These are phyloP conservation scores for Catamblyrhynchus diadema DNA, from an alignment of 2,797 vertebrate genomes.

Conservation along the genomic window DNA sequence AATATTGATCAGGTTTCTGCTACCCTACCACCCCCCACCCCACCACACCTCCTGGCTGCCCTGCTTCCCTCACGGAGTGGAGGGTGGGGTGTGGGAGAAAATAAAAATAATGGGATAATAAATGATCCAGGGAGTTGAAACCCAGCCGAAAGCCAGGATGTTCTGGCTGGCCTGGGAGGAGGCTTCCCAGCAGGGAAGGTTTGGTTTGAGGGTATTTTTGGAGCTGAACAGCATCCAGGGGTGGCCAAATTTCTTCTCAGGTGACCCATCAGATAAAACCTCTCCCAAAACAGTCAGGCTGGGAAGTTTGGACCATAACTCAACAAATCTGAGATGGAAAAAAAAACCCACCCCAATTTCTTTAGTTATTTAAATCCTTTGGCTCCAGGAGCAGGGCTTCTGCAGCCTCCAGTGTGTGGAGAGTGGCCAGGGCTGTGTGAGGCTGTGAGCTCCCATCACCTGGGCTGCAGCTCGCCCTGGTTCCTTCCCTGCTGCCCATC, in stretches of 20 bases:
- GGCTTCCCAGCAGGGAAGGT: neutral
- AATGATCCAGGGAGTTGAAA: neutral
- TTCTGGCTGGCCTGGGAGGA: neutral
- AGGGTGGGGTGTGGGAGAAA: neutral
- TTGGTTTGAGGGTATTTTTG: neutral
- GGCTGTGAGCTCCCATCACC: neutral
- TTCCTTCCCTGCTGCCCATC: neutral
- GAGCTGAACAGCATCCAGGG: neutral
- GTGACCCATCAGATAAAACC: neutral
- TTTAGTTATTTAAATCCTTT: neutral
- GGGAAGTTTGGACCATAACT: neutral
- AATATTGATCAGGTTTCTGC: neutral
- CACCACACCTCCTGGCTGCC: neutral
- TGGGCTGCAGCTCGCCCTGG: rapidly evolving
- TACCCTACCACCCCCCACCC: rapidly evolving
- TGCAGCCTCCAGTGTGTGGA: neutral
- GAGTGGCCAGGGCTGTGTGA: neutral
- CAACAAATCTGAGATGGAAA: neutral
- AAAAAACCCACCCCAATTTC: rapidly evolving
- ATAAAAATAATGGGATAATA: neutral
- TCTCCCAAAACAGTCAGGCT: neutral
- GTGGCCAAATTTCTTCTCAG: neutral
- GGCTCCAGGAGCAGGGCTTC: neutral
- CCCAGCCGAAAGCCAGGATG: neutral
- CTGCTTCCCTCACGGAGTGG: neutral